phyloP scores from a whole-genome alignment of 2,888 invertebrate genomes.

The Calephelis perditalis region DNA sequence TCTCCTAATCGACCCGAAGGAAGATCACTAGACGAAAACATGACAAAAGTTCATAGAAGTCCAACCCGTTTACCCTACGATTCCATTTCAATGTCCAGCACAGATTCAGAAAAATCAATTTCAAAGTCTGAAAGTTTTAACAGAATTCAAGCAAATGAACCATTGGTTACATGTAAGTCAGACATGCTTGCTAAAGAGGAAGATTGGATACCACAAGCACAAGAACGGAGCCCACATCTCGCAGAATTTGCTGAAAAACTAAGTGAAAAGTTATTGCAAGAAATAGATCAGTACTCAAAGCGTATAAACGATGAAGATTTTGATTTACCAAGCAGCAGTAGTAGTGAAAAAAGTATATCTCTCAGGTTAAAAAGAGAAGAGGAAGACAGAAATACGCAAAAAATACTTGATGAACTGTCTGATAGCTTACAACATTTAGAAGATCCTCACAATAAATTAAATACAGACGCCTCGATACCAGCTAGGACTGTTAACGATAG shows the following conservation, averaged over 20 bases:
- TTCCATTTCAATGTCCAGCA: slow-evolving; percentile 70
- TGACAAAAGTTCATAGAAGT: slow-evolving; percentile 65
- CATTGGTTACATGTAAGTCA: slow-evolving; percentile 70
- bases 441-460: slow-evolving; percentile 80
- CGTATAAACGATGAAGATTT: slow-evolving; percentile 74
- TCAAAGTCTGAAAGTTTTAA: slow-evolving; percentile 75
- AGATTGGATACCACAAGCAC: slow-evolving; percentile 77
- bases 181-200: slow-evolving; percentile 70
- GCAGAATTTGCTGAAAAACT: slow-evolving; percentile 89
- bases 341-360: slow-evolving; percentile 73
- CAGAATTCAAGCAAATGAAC: slow-evolving; percentile 69
- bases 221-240: slow-evolving; percentile 82
- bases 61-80: slow-evolving; percentile 70
- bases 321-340: slow-evolving; percentile 70
- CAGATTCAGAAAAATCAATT: slow-evolving; percentile 72
- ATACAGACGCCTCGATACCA: slow-evolving; percentile 76
- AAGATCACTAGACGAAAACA: slow-evolving; percentile 66
- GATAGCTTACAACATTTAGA: slow-evolving; percentile 76
- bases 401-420: slow-evolving; percentile 66
- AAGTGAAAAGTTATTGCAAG: slow-evolving; percentile 88
- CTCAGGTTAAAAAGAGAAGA: slow-evolving; percentile 68
- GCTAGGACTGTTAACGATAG: slow-evolving; percentile 79
- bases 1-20: slow-evolving; percentile 73
- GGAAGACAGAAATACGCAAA: slow-evolving; percentile 69
- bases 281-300: slow-evolving; percentile 82